These are phyloP conservation scores for Paralvinella palmiformis DNA, from an alignment of 1,140 invertebrate species.

Conservation along the genomic window DNA sequence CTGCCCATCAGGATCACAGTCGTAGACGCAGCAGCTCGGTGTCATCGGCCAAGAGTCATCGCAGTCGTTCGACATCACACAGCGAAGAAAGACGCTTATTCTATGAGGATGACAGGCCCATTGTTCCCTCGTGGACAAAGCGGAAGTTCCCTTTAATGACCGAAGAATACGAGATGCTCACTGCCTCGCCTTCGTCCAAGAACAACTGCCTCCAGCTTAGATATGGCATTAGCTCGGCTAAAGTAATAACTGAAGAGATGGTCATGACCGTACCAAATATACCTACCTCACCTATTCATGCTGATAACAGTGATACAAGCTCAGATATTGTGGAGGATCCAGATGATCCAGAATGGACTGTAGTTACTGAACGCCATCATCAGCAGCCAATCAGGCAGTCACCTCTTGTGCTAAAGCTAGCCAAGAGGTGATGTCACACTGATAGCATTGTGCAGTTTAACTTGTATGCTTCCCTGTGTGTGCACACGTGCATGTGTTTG, in stretches of 20 bases:
- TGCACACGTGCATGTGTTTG: no score
- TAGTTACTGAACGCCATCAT: background rate
- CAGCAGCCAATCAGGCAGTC: background rate
- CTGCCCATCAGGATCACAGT: constrained; percentile 60
- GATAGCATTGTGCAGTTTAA: no score
- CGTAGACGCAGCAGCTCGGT: no score
- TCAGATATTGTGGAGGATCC: constrained; percentile 67
- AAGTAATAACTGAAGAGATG: background rate
- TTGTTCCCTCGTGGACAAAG: constrained; percentile 33
- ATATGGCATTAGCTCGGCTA: background rate
- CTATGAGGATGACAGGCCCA: no score
- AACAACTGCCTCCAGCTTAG: background rate
- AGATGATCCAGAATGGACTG: constrained; percentile 71
- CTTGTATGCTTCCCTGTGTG: no score
- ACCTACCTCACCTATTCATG: constrained; percentile 55
- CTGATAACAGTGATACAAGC: constrained; percentile 44
- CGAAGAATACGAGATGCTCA: background rate
- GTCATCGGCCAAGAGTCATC: no score
- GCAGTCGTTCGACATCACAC: no score
- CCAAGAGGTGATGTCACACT: constrained; percentile 22
- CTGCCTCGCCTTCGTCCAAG: background rate
- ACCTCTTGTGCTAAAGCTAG: constrained; percentile 13
- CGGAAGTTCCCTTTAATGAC: background rate
- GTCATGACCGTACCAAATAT: constrained; percentile 42
- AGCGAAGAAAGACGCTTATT: no score